Evolutionary conservation across 2,888 invertebrate genomes (phyloP).

Genomic region (Eilema depressum): DNA sequence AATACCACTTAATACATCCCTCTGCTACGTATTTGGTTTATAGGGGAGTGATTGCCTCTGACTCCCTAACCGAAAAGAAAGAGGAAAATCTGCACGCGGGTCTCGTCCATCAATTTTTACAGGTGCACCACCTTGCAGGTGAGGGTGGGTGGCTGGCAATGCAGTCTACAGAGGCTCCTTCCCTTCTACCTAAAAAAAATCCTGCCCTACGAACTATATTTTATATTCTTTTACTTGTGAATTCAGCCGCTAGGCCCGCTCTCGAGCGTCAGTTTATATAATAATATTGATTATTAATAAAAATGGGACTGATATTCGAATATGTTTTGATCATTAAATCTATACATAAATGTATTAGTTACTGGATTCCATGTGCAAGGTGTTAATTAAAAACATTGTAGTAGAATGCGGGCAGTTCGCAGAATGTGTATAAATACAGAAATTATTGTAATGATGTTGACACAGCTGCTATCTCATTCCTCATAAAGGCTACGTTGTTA

Average conservation of each 20-base stretch:
- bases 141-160: no score
- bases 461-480: conserved; percentile 37
- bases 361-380: neutral
- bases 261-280: no score
- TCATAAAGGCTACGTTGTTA: conserved; percentile 19
- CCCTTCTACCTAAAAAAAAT: no score
- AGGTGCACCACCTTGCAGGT: no score
- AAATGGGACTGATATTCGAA: no score
- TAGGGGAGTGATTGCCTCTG: neutral
- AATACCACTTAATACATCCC: neutral
- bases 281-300: no score
- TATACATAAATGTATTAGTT: neutral
- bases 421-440: conserved; percentile 18
- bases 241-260: no score
- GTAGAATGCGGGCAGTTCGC: conserved; percentile 7
- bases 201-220: no score
- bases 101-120: no score
- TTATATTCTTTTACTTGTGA: no score
- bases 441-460: conserved; percentile 27
- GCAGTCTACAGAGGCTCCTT: no score
- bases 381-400: conserved; percentile 25
- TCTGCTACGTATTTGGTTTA: neutral
- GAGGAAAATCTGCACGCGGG: neutral
- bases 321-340: neutral
- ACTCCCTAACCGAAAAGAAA: neutral